A percentile compares a stretch with the other conserved stretches of the same genome.
Conservation (phyloP, 2,888 invertebrate species). For the Cepaea hortensis region DNA sequence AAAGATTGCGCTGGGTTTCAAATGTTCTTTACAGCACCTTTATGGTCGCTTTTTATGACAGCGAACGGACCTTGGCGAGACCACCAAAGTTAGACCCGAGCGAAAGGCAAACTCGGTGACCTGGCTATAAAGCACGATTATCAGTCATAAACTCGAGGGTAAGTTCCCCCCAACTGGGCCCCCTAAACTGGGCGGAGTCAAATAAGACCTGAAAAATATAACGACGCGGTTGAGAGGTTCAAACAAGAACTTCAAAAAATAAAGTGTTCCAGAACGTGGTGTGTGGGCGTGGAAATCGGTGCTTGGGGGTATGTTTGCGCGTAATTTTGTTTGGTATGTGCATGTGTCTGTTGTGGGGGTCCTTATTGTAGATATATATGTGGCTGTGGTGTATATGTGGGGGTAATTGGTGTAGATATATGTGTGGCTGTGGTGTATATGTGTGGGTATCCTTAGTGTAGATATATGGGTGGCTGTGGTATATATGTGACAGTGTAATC, state of each 20-base stretch:
- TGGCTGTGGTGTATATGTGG: no score
- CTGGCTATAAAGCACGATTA: conserved; percentile 1
- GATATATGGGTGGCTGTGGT: no score
- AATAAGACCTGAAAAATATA: background rate
- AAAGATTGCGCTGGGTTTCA: background rate
- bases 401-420: no score
- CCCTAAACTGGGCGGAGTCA: background rate
- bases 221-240: background rate
- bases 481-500: no score
- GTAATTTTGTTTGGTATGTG: no score
- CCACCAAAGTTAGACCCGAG: conserved; percentile 16
- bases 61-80: background rate
- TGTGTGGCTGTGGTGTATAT: no score
- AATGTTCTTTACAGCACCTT: conserved; percentile 10
- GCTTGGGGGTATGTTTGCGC: no score
- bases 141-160: conserved; percentile 7
- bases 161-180: background rate
- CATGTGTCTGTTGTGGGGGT: no score
- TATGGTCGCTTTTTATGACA: background rate
- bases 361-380: no score
- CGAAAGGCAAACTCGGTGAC: conserved; percentile 3
- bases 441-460: no score
- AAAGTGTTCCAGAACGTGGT: background rate
- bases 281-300: conserved; percentile 9
- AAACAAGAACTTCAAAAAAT: background rate